Evolutionary conservation across 1,140 invertebrate species (phyloP).

Genomic region (Dysdera silvatica): DNA sequence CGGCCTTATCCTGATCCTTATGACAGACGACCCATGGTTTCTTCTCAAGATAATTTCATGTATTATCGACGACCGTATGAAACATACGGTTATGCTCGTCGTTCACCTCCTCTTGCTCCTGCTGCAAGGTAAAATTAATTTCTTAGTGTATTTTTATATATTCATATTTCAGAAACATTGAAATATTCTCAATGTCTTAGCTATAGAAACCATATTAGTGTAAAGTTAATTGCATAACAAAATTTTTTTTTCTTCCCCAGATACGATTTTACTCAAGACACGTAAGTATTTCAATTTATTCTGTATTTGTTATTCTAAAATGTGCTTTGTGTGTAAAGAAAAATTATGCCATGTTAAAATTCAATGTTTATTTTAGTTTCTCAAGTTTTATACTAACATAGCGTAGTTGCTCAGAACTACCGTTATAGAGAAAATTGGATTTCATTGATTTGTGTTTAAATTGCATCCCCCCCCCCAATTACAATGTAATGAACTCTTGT

Average conservation of each 20-base stretch:
- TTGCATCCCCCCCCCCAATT: no score
- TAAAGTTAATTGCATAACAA: no score
- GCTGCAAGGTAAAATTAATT: background rate
- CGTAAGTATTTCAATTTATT: constrained; percentile 26
- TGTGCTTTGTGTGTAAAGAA: no score
- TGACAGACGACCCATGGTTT: constrained; percentile 23
- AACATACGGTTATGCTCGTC: constrained; percentile 19
- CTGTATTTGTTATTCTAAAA: no score
- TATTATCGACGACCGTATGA: constrained; percentile 30
- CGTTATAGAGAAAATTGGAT: no score
- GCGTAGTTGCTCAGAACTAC: no score
- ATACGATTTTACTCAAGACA: constrained; percentile 26
- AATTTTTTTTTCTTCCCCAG: constrained; percentile 7
- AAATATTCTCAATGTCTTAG: background rate
- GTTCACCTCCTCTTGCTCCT: constrained; percentile 19
- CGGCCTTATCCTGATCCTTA: constrained; percentile 33
- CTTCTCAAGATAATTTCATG: constrained; percentile 22
- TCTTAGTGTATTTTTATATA: background rate
- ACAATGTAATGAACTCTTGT: no score
- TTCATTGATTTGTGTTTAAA: no score
- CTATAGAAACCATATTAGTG: background rate
- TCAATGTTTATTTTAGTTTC: no score
- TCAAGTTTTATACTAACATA: no score
- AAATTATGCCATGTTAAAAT: no score
- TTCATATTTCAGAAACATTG: background rate